Conservation (phyloP, 2,113 vertebrate species). For the Oxyruncus cristatus region DNA sequence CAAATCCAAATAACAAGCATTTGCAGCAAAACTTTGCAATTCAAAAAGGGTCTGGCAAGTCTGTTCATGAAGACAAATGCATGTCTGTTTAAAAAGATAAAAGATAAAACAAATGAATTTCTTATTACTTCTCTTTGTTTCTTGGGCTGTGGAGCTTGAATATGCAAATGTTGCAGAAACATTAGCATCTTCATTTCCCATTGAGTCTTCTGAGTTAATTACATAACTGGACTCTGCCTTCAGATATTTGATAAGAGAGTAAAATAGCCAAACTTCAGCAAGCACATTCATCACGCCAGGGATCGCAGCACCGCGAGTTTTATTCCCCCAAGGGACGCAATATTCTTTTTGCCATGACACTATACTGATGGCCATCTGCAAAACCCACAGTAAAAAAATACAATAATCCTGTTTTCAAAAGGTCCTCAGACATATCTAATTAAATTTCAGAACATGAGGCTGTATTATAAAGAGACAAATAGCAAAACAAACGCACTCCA, state of each 20-base stretch:
- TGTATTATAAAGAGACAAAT: neutral
- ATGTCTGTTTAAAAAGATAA: constrained; percentile 49
- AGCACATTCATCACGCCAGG: neutral
- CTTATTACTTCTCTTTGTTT: constrained; percentile 42
- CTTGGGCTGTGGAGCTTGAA: neutral
- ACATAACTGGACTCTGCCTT: neutral
- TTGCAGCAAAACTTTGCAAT: neutral
- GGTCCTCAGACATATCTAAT: constrained; percentile 6
- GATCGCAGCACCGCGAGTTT: neutral
- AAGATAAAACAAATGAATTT: constrained; percentile 37
- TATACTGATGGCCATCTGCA: neutral
- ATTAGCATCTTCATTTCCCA: constrained; percentile 2
- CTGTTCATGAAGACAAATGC: constrained; percentile 32
- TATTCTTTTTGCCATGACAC: neutral
- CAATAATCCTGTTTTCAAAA: neutral
- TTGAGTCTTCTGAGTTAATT: neutral
- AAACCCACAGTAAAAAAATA: constrained; percentile 2
- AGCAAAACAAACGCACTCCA: neutral
- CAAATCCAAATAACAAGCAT: constrained; percentile 4
- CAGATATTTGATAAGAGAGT: neutral
- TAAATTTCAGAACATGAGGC: constrained; percentile 2
- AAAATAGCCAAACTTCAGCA: neutral
- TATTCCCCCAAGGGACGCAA: neutral
- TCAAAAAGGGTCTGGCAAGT: constrained; percentile 11
- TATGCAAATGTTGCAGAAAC: neutral